Evolutionary conservation across 23 tunicate genomes (phyloP).

Genomic region (Clavelina lepadiformis): DNA sequence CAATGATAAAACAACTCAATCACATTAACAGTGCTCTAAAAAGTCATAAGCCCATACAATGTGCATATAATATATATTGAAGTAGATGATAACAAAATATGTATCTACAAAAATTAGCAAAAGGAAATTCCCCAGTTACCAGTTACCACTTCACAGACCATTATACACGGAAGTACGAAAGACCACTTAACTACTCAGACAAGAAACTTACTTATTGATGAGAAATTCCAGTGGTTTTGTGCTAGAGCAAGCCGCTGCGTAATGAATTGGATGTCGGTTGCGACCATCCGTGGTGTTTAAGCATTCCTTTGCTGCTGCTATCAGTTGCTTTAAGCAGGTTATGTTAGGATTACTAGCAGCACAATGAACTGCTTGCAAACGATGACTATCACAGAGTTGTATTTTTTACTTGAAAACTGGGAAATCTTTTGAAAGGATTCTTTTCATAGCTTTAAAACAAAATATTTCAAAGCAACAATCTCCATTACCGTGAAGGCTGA

Average conservation of each 20-base stretch:
- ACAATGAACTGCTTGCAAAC: slow-evolving; percentile 72
- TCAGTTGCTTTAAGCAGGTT: slow-evolving; percentile 58
- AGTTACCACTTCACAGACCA: neutral
- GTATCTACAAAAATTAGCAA: neutral
- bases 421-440: too few relatives aligned
- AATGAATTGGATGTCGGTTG: slow-evolving; percentile 88
- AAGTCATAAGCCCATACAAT: neutral
- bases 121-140: neutral
- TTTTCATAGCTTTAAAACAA: too few relatives aligned
- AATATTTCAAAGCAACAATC: too few relatives aligned
- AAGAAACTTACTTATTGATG: slow-evolving; percentile 50
- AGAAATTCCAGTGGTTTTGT: slow-evolving; percentile 68
- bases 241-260: slow-evolving; percentile 84
- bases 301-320: slow-evolving; percentile 73
- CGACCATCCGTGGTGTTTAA: slow-evolving; percentile 77
- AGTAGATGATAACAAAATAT: too few relatives aligned
- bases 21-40: neutral
- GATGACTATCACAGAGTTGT: slow-evolving; percentile 46
- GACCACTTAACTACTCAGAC: too few relatives aligned
- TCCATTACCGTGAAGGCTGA: slow-evolving; percentile 39
- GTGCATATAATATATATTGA: neutral
- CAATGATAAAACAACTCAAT: neutral
- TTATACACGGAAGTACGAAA: neutral
- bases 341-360: slow-evolving; percentile 85
- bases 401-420: too few relatives aligned